Base-by-base conservation (phyloP, 1,140 invertebrate genomes). In the Musca vetustissima region DNA sequence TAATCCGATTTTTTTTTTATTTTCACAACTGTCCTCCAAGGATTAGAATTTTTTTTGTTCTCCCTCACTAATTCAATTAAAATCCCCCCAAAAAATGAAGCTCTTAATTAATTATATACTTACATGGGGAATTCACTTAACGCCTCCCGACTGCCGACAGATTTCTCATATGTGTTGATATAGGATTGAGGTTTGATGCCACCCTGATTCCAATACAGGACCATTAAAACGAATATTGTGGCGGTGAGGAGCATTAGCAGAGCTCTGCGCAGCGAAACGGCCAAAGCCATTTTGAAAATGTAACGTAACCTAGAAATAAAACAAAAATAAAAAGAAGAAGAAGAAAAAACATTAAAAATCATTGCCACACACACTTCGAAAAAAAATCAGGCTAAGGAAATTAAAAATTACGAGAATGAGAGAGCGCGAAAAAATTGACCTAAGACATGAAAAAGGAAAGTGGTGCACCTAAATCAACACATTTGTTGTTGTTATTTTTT, bases 191-290 rank as follows among this genome's bases (percentile, higher is more conserved):
- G 74, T 52, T 81, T 81, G 32, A 74, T 75, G 17, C 68, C 74
- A 11, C 73, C 75, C 64, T 83, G 80, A 69, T 80, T 83, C 77
- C 79, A 83, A 64, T 83, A 83, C 15, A 83, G 72, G 22, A 83
- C 72, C 36, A 81, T 80, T 24, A 83, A 70, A 71, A 82, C 76
- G 25, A 80, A 77, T 11, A 79, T 70, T 43, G 78, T 77, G 24
- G 73, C 75, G 21, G 73, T 73, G 49, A 83, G 73, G 32, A 83
- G 72, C 65, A 75, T 72, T 57, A 82, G 64, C 25, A 83, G 66
- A 9, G 75, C 74, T 55, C 78, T 73, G 14, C 81, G 76, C 66
- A 83, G 69, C 19, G 81, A 83, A 36, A 81, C 79, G 64, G 80
- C 78, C 69, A 83, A 69, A 69, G 80, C 78, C 79, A 81, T 81